Percentiles rank a stretch among this genome's conserved stretches.
phyloP scores from a whole-genome alignment of 2,888 invertebrate genomes.

The Leucoma salicis region DNA sequence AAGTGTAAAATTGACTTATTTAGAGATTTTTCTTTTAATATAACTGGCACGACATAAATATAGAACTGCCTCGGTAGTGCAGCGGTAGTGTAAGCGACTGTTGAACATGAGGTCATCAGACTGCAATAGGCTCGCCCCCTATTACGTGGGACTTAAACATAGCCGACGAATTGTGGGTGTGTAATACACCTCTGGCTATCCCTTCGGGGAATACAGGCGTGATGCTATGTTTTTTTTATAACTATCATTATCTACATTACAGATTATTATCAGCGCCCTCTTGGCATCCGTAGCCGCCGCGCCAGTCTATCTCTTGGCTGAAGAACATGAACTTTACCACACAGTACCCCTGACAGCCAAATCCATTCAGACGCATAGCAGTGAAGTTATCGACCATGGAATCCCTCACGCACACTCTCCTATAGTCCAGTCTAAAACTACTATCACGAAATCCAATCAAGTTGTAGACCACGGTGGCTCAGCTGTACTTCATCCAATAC shows the following conservation, averaged over 20 bases:
- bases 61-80: too few species aligned
- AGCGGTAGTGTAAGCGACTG: too few species aligned
- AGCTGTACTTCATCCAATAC: conserved; percentile 40
- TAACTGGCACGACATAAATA: too few species aligned
- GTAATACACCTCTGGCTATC: too few species aligned
- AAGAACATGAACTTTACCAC: conserved; percentile 42
- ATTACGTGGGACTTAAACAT: too few species aligned
- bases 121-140: too few species aligned
- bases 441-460: conserved; percentile 58
- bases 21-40: too few species aligned
- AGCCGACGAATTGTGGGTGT: too few species aligned
- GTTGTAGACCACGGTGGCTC: conserved; percentile 55
- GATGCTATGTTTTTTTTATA: too few species aligned
- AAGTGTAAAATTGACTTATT: too few species aligned
- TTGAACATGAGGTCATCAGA: too few species aligned
- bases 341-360: conserved; percentile 40
- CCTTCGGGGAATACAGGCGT: too few species aligned
- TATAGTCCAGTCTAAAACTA: conserved; percentile 44
- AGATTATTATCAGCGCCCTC: conserved; percentile 42
- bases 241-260: conserved; percentile 3
- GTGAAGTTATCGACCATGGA: conserved; percentile 53
- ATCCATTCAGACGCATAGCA: conserved; percentile 50
- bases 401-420: conserved; percentile 47
- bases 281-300: conserved; percentile 51
- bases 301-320: conserved; percentile 43